phyloP scores from a whole-genome alignment of 1,140 invertebrate genomes.

The Drosophila carrolli region DNA sequence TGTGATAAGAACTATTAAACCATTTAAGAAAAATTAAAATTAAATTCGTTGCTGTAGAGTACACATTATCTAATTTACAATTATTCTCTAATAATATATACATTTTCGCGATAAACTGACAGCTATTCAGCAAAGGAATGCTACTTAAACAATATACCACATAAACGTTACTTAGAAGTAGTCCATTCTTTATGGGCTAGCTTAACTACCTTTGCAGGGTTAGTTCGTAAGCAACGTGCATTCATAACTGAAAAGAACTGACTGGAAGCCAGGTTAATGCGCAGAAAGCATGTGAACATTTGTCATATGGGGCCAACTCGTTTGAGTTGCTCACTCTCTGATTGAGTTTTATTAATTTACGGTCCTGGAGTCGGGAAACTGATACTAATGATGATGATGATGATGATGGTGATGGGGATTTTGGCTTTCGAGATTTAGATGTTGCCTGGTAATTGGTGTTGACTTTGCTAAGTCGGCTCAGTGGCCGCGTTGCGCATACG shows the following conservation, averaged over 20 bases:
- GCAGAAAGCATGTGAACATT: slow-evolving; percentile 49
- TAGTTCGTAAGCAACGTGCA: neutral
- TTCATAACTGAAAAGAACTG: slow-evolving; percentile 15
- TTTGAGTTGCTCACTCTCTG: slow-evolving; percentile 16
- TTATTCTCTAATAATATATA: too few relatives aligned
- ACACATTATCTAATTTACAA: too few relatives aligned
- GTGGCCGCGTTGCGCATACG: slow-evolving; percentile 61
- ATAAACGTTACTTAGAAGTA: too few relatives aligned
- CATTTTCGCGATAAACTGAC: too few relatives aligned
- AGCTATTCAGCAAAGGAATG: too few relatives aligned
- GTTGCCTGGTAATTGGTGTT: slow-evolving; percentile 43
- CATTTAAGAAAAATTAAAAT: too few relatives aligned
- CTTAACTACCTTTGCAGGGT: neutral
- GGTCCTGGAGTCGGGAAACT: slow-evolving; percentile 48
- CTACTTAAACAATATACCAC: too few relatives aligned
- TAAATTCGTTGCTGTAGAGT: too few relatives aligned
- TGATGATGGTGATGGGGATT: neutral
- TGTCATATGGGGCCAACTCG: slow-evolving; percentile 35
- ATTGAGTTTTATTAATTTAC: slow-evolving; percentile 80
- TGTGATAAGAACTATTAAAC: too few relatives aligned
- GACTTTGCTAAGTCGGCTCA: slow-evolving; percentile 57
- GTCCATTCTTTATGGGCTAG: neutral
- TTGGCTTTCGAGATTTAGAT: slow-evolving; percentile 12
- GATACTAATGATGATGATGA: slow-evolving; percentile 39
- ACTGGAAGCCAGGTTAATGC: slow-evolving; percentile 54